Conservation (phyloP, 2,113 vertebrate species). For the Rhipidura dahli region DNA sequence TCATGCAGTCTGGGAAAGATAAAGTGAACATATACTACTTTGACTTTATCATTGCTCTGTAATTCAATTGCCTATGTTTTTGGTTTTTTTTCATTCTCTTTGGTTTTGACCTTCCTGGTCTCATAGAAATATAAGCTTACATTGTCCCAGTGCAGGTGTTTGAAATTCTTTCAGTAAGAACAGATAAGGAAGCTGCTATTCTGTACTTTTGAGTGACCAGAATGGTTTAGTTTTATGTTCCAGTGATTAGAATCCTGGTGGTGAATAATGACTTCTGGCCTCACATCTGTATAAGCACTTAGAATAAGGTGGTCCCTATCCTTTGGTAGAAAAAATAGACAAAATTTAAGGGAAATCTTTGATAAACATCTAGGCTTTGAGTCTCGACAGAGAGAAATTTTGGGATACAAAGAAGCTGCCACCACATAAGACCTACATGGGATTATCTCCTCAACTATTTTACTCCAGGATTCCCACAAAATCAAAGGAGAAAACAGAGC, state of each 20-base stretch:
- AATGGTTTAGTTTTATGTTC: background rate
- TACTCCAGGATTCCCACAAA: background rate
- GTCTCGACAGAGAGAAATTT: accelerated
- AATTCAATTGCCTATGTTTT: slow-evolving; percentile 4
- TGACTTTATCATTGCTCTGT: slow-evolving; percentile 35
- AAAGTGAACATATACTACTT: background rate
- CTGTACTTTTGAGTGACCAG: background rate
- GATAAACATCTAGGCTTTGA: background rate
- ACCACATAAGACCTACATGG: background rate
- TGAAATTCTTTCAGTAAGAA: background rate
- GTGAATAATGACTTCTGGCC: background rate
- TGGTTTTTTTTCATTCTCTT: background rate
- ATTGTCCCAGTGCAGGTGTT: background rate
- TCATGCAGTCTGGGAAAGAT: slow-evolving; percentile 24
- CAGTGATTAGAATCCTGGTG: background rate
- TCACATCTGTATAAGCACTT: background rate
- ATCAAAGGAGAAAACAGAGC: background rate
- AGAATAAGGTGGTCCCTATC: background rate
- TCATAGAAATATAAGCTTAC: background rate
- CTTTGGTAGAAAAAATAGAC: background rate
- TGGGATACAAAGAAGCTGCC: background rate
- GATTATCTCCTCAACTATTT: background rate
- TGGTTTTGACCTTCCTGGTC: background rate
- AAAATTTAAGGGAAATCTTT: background rate
- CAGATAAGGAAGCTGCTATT: background rate